A percentile compares a stretch with the other conserved stretches of the same genome.
phyloP scores from a whole-genome alignment of 2,797 vertebrate species.

The Sebastolobus alascanus region DNA sequence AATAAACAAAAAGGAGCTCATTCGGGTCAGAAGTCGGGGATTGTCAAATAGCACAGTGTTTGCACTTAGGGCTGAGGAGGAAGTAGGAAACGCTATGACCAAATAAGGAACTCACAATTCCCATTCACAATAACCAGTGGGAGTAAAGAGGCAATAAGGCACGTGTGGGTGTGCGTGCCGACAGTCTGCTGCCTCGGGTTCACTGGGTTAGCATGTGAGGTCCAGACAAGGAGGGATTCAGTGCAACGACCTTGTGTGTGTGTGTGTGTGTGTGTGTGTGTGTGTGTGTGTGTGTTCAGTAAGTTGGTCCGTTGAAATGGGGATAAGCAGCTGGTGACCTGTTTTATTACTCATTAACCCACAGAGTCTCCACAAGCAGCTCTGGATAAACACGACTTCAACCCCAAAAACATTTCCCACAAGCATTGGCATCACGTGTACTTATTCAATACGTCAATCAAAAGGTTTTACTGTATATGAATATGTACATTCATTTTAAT shows the following conservation, averaged over 20 bases:
- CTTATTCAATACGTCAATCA: not conserved
- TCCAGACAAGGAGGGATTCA: conserved; percentile 24
- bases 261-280: conserved; percentile 24
- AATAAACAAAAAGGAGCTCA: not conserved
- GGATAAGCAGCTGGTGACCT: conserved; percentile 61
- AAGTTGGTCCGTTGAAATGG: conserved; percentile 48
- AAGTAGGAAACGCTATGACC: conserved; percentile 25
- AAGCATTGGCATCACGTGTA: not conserved
- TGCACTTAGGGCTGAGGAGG: conserved; percentile 21
- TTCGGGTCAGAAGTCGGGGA: conserved; percentile 5
- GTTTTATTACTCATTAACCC: conserved; percentile 74
- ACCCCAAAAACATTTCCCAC: conserved; percentile 17
- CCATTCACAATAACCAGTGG: conserved; percentile 19
- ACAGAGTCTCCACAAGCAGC: conserved; percentile 52
- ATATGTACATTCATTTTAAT: not conserved
- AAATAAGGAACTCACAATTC: conserved; percentile 33
- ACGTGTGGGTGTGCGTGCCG: conserved; percentile 1
- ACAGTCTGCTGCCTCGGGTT: conserved; percentile 13
- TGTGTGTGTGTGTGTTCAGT: conserved; percentile 19
- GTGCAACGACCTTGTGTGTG: conserved; percentile 22
- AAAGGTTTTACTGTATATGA: not conserved
- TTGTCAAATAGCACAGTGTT: conserved; percentile 7
- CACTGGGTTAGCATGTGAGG: conserved; percentile 19
- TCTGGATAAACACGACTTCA: conserved; percentile 49
- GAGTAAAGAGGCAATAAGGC: conserved; percentile 22